phyloP scores from a whole-genome alignment of 2,888 invertebrate species.

The Himalopsyche anomala region DNA sequence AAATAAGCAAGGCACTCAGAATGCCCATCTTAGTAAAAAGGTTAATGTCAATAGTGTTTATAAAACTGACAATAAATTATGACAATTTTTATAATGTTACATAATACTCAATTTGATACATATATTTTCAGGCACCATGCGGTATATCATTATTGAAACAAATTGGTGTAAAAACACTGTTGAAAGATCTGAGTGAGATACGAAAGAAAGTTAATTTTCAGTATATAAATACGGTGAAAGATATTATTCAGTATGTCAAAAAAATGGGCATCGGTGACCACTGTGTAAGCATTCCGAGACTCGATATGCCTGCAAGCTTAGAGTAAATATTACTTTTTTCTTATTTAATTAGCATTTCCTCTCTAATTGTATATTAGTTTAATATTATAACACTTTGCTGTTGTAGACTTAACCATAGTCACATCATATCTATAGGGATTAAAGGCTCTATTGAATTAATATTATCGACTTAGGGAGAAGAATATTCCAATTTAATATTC shows the following conservation, averaged over 20 bases:
- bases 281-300: constrained; percentile 69
- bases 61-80: too few species aligned
- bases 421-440: too few species aligned
- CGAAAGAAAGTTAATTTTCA: constrained; percentile 72
- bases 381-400: too few species aligned
- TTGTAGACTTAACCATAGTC: too few species aligned
- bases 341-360: background rate
- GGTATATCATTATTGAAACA: constrained; percentile 76
- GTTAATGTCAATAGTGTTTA: too few species aligned
- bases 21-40: too few species aligned
- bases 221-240: constrained; percentile 71
- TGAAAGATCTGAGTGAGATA: constrained; percentile 72
- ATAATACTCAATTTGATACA: constrained; percentile 9
- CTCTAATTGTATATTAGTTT: background rate
- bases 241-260: constrained; percentile 73
- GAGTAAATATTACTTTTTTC: constrained; percentile 69
- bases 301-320: constrained; percentile 73
- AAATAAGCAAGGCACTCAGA: too few species aligned
- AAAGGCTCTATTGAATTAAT: too few species aligned
- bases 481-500: too few species aligned
- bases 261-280: constrained; percentile 72
- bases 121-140: constrained; percentile 74
- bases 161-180: constrained; percentile 72
- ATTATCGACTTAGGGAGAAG: too few species aligned
- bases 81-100: constrained; percentile 19